Evolutionary conservation across 30 jellyfish, hydroid and myxozoan genomes (phyloP).

Genomic region (Hydractinia echinata): DNA sequence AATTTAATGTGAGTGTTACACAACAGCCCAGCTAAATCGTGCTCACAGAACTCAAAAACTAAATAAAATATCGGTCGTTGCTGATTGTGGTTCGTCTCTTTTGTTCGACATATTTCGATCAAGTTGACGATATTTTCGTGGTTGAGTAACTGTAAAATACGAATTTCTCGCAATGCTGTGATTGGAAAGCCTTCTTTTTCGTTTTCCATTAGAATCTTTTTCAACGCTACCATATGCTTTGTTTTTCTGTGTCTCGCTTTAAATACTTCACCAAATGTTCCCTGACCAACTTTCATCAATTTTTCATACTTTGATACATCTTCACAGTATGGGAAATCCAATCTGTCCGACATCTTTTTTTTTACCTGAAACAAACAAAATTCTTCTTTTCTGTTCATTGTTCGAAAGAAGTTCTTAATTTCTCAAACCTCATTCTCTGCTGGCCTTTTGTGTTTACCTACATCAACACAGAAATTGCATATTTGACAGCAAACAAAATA

Average conservation of each 20-base stretch:
- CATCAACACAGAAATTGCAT: no score
- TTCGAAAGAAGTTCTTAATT: no score
- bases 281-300: constrained; percentile 95
- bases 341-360: neutral
- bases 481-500: no score
- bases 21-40: constrained; percentile 95
- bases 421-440: no score
- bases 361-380: constrained; percentile 3
- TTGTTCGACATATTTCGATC: constrained; percentile 91
- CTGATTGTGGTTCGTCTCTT: constrained; percentile 82
- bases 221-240: constrained; percentile 79
- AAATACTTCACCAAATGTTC: constrained; percentile 99
- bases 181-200: constrained; percentile 99
- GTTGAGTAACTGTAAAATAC: constrained; percentile 66
- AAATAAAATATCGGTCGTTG: constrained; percentile 84
- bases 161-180: constrained; percentile 98
- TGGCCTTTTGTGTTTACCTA: no score
- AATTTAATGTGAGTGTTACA: constrained; percentile 69
- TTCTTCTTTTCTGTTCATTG: no score
- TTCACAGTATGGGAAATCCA: constrained; percentile 77
- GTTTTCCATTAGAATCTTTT: constrained; percentile 90
- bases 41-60: constrained; percentile 99
- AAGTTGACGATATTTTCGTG: constrained; percentile 96
- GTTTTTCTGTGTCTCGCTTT: constrained; percentile 97
- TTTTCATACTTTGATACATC: constrained; percentile 92